A percentile compares a stretch with the other conserved stretches of the same genome.
Conservation (phyloP, 2,113 vertebrate genomes). For the Hoplias malabaricus region DNA sequence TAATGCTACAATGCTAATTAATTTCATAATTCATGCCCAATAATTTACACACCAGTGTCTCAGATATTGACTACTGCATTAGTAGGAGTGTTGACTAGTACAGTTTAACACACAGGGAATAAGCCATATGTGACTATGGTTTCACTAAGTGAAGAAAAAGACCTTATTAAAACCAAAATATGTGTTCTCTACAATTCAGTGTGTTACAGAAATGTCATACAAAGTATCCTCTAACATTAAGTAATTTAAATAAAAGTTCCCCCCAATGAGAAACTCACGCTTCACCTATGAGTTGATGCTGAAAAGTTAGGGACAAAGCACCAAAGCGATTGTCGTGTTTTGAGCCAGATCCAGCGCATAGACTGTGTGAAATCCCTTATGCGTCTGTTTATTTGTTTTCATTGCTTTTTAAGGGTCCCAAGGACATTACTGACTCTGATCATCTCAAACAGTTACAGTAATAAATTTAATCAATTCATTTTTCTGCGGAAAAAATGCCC, state of each 20-base stretch:
- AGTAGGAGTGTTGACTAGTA: no score
- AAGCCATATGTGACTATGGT: no score
- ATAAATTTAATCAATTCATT: conserved; percentile 36
- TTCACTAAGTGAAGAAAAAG: no score
- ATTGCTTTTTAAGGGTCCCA: background rate
- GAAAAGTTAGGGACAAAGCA: conserved; percentile 31
- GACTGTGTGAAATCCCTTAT: background rate
- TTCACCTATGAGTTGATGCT: conserved; percentile 6
- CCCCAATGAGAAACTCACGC: conserved; percentile 8
- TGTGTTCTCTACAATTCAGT: no score
- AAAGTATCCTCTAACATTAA: background rate
- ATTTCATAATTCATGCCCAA: no score
- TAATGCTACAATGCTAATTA: no score
- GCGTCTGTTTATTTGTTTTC: background rate
- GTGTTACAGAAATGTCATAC: no score
- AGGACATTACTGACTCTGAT: background rate
- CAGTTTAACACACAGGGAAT: no score
- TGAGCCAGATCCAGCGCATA: conserved; percentile 13
- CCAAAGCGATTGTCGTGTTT: background rate
- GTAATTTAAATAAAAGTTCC: conserved; percentile 26
- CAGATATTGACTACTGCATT: no score
- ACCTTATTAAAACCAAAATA: no score
- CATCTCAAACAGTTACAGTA: conserved; percentile 26
- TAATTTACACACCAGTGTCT: no score
- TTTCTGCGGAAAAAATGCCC: conserved; percentile 34